Percentiles rank a stretch among this genome's conserved stretches.
phyloP scores from a whole-genome alignment of 1,140 invertebrate species.

The Drosophila pectinifera region DNA sequence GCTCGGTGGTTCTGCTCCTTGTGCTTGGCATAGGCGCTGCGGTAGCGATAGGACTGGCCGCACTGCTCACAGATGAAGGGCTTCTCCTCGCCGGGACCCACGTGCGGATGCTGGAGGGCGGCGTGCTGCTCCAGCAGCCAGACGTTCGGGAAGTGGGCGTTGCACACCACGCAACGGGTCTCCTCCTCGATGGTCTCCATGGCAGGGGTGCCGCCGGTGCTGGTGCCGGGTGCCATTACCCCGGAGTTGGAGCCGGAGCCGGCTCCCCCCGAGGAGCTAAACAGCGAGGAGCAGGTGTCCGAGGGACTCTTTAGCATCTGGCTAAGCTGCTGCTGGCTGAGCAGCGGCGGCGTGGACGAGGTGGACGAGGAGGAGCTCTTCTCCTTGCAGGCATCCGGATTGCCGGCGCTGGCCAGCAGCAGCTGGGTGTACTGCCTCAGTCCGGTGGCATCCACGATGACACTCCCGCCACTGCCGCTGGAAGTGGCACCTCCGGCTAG shows the following conservation, averaged over 20 bases:
- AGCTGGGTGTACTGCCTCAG: constrained; percentile 75
- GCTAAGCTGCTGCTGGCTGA: constrained; percentile 74
- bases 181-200: constrained; percentile 84
- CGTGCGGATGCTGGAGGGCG: constrained; percentile 89
- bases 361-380: constrained; percentile 85
- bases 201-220: background rate
- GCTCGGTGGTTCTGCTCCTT: constrained; percentile 95
- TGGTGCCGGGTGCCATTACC: background rate
- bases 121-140: constrained; percentile 93
- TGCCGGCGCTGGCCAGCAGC: constrained; percentile 51
- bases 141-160: constrained; percentile 92
- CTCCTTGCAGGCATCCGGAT: constrained; percentile 76
- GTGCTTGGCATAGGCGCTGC: constrained; percentile 94
- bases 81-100: constrained; percentile 90
- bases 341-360: constrained; percentile 80
- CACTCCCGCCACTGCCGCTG: constrained; percentile 14
- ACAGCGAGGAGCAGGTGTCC: constrained; percentile 80
- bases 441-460: constrained; percentile 65
- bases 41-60: constrained; percentile 94
- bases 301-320: constrained; percentile 82
- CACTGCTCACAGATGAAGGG: constrained; percentile 96
- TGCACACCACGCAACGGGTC: constrained; percentile 89
- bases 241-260: background rate
- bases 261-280: constrained; percentile 41
- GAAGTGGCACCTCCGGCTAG: background rate